Evolutionary conservation across 1,140 invertebrate genomes (phyloP), one percentile per base, ranked within the genome.

Genomic region (Saxidomus purpurata): DNA sequence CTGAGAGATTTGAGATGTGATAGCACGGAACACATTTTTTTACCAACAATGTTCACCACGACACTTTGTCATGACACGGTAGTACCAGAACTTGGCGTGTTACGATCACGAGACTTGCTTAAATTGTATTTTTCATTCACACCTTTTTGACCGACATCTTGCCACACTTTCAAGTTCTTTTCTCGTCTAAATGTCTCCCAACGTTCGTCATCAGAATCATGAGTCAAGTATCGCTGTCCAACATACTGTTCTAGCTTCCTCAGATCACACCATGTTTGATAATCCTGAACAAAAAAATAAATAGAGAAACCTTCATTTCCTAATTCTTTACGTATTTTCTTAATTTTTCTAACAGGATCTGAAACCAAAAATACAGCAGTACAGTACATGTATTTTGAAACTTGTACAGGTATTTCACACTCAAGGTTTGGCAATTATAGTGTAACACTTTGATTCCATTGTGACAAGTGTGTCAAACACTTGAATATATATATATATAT

Each of bases 231-330:
- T 38, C 99, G 97, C 90, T 97, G 96, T 49, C 97, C 97, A 17
- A 99, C 98, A 94, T 98, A 97, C 25, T 96, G 96, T 96, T 99
- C 99, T 52, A 99, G 96, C 92, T 97, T 97, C 59, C 98, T 97
- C 83, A 99, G 96, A 96, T 99, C 99, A 92, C 97, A 97, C 98
- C 99, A 99, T 0, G 98, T 99, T 96, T 99, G 97, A 96, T 98
- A 98, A 96, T 99, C 98, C 98, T 99, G 96, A 49, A 95, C 17
- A 55, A 77, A 25, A 71, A 55, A 87, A 84, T n/a, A n/a, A n/a
- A n/a, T n/a, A n/a, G n/a, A n/a, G n/a, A n/a, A n/a, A n/a, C n/a
- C n/a, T n/a, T n/a, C n/a, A n/a, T n/a, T n/a, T n/a, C n/a, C n/a
- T n/a, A n/a, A n/a, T n/a, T n/a, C n/a, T n/a, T n/a, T n/a, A n/a